phyloP scores from a whole-genome alignment of 2,797 vertebrate genomes.

The Poliocrania exsul region DNA sequence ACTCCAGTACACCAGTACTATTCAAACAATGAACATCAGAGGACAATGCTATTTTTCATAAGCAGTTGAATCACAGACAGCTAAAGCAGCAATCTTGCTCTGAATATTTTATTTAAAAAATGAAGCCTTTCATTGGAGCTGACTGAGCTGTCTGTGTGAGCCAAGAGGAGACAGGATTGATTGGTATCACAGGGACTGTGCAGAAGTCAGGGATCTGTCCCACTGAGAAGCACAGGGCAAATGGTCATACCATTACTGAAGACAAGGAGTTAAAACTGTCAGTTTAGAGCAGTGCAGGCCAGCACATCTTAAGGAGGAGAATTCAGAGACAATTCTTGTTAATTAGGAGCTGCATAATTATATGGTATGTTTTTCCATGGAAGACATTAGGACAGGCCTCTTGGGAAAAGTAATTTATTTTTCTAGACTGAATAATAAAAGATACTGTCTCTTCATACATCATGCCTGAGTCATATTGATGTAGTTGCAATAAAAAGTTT shows the following conservation, averaged over 20 bases:
- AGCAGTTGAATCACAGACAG: background rate
- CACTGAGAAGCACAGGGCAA: background rate
- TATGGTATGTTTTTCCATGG: background rate
- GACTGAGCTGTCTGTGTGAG: background rate
- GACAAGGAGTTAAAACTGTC: background rate
- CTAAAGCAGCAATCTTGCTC: background rate
- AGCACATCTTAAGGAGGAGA: background rate
- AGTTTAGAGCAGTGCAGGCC: background rate
- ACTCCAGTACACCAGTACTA: background rate
- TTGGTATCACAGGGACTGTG: background rate
- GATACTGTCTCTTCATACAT: background rate
- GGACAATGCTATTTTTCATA: background rate
- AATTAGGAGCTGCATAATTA: background rate
- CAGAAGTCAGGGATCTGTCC: background rate
- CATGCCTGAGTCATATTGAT: background rate
- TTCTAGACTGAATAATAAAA: background rate
- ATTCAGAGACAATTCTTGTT: background rate
- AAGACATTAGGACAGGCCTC: background rate
- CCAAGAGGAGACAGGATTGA: background rate
- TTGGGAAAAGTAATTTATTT: background rate
- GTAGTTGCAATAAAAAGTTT: background rate
- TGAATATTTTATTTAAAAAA: slow-evolving; percentile 12
- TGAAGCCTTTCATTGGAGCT: background rate
- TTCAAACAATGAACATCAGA: background rate
- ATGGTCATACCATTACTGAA: background rate